These are phyloP conservation scores for Octodon degus DNA, from an alignment of 2,113 vertebrate genomes.

Conservation along the genomic window DNA sequence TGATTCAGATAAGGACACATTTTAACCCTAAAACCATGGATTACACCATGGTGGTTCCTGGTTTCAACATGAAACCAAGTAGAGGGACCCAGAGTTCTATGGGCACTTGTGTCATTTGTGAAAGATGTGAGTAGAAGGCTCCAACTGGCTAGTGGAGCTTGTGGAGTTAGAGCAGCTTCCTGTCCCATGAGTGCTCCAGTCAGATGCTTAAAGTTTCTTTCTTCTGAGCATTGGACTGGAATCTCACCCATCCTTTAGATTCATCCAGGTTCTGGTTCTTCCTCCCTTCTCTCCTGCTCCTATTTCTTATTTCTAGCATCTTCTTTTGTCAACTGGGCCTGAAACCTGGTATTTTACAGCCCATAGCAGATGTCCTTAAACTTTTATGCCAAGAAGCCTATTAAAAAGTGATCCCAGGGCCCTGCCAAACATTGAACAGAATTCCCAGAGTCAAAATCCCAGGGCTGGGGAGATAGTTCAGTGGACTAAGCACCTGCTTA, in stretches of 20 bases:
- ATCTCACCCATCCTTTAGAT: too few relatives aligned
- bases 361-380: neutral
- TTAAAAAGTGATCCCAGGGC: neutral
- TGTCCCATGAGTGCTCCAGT: neutral
- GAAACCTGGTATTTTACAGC: neutral
- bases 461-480: too few relatives aligned
- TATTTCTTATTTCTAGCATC: neutral
- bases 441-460: slow-evolving; percentile 4
- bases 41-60: neutral
- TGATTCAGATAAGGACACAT: neutral
- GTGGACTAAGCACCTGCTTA: too few relatives aligned
- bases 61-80: neutral
- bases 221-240: neutral
- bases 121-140: neutral
- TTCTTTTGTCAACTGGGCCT: neutral
- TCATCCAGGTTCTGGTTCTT: neutral
- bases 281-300: neutral
- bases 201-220: neutral
- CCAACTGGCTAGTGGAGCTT: too few relatives aligned
- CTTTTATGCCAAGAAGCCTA: neutral
- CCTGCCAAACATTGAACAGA: neutral
- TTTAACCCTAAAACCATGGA: neutral
- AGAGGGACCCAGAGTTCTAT: neutral
- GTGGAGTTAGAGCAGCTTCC: neutral
- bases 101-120: neutral